Evolutionary conservation across 2,888 invertebrate genomes (phyloP).

Genomic region (Tetranychus truncatus): DNA sequence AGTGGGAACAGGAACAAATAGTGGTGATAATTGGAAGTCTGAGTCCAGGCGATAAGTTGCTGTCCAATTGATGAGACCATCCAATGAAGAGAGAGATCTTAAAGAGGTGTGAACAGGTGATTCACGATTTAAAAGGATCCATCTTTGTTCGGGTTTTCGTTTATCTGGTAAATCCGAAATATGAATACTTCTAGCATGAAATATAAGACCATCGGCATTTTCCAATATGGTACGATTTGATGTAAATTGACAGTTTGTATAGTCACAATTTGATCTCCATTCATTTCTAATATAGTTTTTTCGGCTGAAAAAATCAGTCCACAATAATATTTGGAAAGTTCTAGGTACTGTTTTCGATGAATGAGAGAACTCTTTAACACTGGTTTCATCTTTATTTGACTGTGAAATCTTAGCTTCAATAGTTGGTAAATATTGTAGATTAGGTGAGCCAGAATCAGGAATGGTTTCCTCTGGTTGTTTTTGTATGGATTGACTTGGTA

Average conservation of each 20-base stretch:
- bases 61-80: conserved; percentile 27
- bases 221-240: conserved; percentile 21
- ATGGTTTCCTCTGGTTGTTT: no score
- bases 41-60: conserved; percentile 27
- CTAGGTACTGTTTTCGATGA: no score
- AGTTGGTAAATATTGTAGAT: no score
- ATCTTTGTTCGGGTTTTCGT: conserved; percentile 20
- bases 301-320: conserved; percentile 26
- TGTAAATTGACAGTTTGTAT: conserved; percentile 23
- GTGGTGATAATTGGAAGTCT: conserved; percentile 21
- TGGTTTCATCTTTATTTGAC: neutral
- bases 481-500: no score
- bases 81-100: conserved; percentile 12
- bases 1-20: neutral
- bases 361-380: neutral
- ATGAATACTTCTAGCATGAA: conserved; percentile 25
- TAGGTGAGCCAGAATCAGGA: no score
- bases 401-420: no score
- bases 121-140: conserved; percentile 25
- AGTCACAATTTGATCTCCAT: conserved; percentile 18
- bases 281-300: conserved; percentile 23
- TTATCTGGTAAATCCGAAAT: conserved; percentile 22
- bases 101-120: conserved; percentile 25
- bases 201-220: conserved; percentile 25
- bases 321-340: conserved; percentile 23